phyloP scores from a whole-genome alignment of 2,888 invertebrate species.

The Tetropium fuscum region DNA sequence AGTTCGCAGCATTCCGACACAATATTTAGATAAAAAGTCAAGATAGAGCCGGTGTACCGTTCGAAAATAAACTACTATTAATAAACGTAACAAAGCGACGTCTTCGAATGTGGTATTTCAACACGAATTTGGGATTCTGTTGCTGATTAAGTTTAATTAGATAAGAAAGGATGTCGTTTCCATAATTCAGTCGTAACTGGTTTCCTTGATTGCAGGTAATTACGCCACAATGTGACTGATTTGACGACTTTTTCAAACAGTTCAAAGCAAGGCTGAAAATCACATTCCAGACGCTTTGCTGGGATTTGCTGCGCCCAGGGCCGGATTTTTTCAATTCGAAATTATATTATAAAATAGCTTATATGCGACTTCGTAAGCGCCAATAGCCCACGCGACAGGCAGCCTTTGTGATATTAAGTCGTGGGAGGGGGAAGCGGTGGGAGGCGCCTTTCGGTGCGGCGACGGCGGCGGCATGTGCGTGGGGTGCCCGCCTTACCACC shows the following conservation, averaged over 20 bases:
- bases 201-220: constrained; percentile 10
- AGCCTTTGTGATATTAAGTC: no score
- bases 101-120: constrained; percentile 27
- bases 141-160: constrained; percentile 14
- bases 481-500: no score
- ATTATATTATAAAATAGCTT: no score
- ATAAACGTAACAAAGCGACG: constrained; percentile 37
- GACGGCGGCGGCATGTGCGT: no score
- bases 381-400: no score
- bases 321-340: no score
- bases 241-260: constrained; percentile 4
- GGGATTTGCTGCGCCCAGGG: no score
- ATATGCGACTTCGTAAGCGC: no score
- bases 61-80: constrained; percentile 45
- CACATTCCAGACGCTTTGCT: no score
- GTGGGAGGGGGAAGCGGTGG: no score
- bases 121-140: constrained; percentile 31
- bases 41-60: constrained; percentile 41
- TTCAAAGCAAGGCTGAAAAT: no score
- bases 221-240: constrained; percentile 6
- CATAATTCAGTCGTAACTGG: constrained; percentile 17
- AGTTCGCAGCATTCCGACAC: constrained; percentile 50
- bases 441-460: no score
- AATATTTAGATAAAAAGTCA: constrained; percentile 47
- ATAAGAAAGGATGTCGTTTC: constrained; percentile 14